phyloP scores from a whole-genome alignment of 2,888 invertebrate genomes.

The Cistogaster globosa region DNA sequence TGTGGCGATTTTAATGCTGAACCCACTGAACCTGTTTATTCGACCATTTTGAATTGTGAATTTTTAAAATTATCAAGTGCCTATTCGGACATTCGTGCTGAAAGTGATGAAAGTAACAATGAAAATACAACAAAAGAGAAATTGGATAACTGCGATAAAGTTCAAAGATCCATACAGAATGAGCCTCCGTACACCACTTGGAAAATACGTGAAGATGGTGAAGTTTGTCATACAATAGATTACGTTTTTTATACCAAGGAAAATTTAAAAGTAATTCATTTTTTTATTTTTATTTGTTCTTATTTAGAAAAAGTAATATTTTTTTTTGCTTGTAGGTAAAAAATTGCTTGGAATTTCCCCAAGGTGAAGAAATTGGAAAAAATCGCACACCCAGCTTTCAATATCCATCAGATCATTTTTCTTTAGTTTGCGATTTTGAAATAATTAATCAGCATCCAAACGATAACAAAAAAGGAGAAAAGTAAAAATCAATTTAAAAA shows the following conservation, averaged over 20 bases:
- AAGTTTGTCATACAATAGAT: constrained; percentile 89
- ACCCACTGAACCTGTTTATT: constrained; percentile 88
- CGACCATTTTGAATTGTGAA: constrained; percentile 84
- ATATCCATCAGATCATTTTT: constrained; percentile 91
- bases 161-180: constrained; percentile 80
- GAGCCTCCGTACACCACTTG: constrained; percentile 90
- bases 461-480: constrained; percentile 40
- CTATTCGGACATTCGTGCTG: constrained; percentile 83
- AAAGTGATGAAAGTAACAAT: constrained; percentile 72
- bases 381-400: constrained; percentile 87
- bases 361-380: constrained; percentile 87
- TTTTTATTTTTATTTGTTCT: neutral
- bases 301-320: neutral
- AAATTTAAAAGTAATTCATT: constrained; percentile 84
- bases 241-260: constrained; percentile 88
- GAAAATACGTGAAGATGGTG: constrained; percentile 89
- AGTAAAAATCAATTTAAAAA: constrained; percentile 47
- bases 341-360: constrained; percentile 84
- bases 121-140: constrained; percentile 56
- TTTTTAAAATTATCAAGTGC: constrained; percentile 84
- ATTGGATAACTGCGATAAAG: constrained; percentile 73
- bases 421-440: constrained; percentile 87
- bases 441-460: constrained; percentile 73
- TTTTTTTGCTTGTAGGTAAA: constrained; percentile 76
- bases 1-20: constrained; percentile 92